Conservation (phyloP, 2,797 vertebrate species). For the Bovichtus variegatus region DNA sequence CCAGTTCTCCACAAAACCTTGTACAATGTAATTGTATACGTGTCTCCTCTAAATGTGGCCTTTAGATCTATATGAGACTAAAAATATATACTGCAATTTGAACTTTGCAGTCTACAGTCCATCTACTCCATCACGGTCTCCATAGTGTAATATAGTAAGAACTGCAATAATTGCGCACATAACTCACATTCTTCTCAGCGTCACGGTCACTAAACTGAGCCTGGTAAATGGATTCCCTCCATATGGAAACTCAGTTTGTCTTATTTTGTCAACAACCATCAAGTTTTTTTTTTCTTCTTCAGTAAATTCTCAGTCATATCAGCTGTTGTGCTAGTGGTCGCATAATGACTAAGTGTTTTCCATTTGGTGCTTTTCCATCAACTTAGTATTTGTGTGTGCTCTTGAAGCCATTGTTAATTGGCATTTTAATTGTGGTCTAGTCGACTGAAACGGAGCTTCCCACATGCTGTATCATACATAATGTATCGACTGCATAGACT, state of each 20-base stretch:
- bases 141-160: constrained; percentile 29
- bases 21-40: constrained; percentile 51
- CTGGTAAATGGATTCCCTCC: constrained; percentile 37
- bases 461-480: constrained; percentile 3
- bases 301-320: constrained; percentile 17
- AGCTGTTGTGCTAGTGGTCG: neutral
- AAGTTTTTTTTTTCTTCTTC: no score
- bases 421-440: constrained; percentile 30
- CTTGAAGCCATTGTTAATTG: constrained; percentile 19
- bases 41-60: constrained; percentile 33
- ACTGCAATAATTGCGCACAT: constrained; percentile 40
- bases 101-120: constrained; percentile 38
- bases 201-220: constrained; percentile 24
- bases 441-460: constrained; percentile 15
- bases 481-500: constrained; percentile 12
- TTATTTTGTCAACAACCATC: constrained; percentile 33
- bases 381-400: constrained; percentile 6
- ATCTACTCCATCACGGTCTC: constrained; percentile 45
- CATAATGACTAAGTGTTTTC: constrained; percentile 14
- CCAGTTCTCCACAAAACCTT: constrained; percentile 38
- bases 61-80: constrained; percentile 42
- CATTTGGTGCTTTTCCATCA: constrained; percentile 26
- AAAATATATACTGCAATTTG: constrained; percentile 55
- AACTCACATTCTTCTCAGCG: constrained; percentile 45
- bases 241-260: constrained; percentile 42